Percentiles rank a stretch among this genome's conserved stretches.
phyloP scores from a whole-genome alignment of 2,888 invertebrate species.

The Athetis lepigone region DNA sequence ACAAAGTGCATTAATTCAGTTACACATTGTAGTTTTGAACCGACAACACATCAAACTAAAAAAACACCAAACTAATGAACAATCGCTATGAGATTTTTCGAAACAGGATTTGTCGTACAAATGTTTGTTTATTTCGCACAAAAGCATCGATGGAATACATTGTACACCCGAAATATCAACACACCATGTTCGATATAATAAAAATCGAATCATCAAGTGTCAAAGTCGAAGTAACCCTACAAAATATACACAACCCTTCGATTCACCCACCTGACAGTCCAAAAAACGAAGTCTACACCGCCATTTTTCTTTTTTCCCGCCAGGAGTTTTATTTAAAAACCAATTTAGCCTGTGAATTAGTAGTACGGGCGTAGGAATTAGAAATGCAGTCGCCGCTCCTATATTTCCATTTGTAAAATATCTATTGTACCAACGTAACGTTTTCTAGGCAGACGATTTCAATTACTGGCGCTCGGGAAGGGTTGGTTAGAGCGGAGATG shows the following conservation, averaged over 20 bases:
- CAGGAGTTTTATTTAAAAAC: slow-evolving; percentile 69
- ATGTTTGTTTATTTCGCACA: too few species aligned
- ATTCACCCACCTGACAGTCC: neutral
- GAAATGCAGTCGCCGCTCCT: slow-evolving; percentile 71
- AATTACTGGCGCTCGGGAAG: slow-evolving; percentile 74
- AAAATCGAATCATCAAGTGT: too few species aligned
- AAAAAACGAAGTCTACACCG: slow-evolving; percentile 2
- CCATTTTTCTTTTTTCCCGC: slow-evolving; percentile 18
- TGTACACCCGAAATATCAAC: too few species aligned
- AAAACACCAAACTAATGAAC: too few species aligned
- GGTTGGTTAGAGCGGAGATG: slow-evolving; percentile 56
- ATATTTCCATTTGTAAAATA: slow-evolving; percentile 83
- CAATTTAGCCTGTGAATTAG: slow-evolving; percentile 75
- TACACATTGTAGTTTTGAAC: too few species aligned
- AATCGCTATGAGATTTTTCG: too few species aligned
- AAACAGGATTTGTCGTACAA: too few species aligned
- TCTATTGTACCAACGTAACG: slow-evolving; percentile 77
- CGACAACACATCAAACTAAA: too few species aligned
- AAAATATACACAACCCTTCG: neutral
- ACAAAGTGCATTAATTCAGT: too few species aligned
- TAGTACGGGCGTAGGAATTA: slow-evolving; percentile 65
- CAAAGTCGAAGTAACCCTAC: too few species aligned
- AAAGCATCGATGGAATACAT: too few species aligned
- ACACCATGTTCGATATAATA: too few species aligned
- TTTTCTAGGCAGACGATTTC: slow-evolving; percentile 82